Base-by-base conservation (phyloP, 2,113 vertebrate species). In the Pteruthius melanotis region DNA sequence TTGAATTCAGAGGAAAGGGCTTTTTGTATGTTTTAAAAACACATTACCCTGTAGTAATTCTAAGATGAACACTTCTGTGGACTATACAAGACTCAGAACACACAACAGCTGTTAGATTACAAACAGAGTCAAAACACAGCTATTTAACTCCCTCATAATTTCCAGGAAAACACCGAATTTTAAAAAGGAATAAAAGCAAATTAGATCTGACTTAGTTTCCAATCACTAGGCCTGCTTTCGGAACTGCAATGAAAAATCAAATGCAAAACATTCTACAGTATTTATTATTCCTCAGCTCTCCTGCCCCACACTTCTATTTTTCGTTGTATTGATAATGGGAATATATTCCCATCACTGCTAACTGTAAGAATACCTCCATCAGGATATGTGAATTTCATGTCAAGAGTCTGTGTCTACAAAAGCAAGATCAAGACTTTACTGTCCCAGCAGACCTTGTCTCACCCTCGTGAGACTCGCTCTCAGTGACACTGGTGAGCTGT, bases 211-310 rank as follows among this genome's bases (percentile, higher is more conserved):
- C 49, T 83, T 84, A 1, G 1, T 76, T 93, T 87, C 61, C 45
- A 79, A 30, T 11, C 0, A 0, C 35, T 70, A 70, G 28, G 35
- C 47, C 22, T 49, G 22, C 40, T 6, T 70, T 10, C 20, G 22
- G 37, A 89, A 83, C 15, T n/a, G 15, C 69, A 92, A 26, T 18
- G 56, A 81, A 80, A 95, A 80, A 53, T 0, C 15, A 80, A 88
- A 86, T 23, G 54, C 42, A 83, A 83, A 94, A 64, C 18, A 35
- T 53, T 61, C 39, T 83, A 30, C 13, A 27, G 27, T 22, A 88
- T 22, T 57, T 65, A 56, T 47, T 59, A 59, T 64, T 82, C 28
- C n/a, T 78, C 37, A 33, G 53, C 26, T 50, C 33, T 65, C 40
- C 53, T 30, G 44, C 35, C 31, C n/a, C 18, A 56, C 7, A 11